Evolutionary conservation across 1,140 invertebrate genomes (phyloP).

Genomic region (Caenorhabditis latens): DNA sequence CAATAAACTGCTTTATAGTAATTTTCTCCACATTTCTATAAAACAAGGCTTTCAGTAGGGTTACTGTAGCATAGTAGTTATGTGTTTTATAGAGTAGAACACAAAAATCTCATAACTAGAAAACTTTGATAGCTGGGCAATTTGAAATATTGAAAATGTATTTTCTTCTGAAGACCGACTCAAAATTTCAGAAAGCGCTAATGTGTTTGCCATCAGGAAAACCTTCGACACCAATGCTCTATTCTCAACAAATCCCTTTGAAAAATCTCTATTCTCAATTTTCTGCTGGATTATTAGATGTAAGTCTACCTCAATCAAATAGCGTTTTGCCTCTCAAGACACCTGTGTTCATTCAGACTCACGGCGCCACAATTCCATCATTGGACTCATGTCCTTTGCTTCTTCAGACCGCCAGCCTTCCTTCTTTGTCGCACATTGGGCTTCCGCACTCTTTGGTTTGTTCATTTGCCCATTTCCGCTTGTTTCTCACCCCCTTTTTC

Average conservation of each 20-base stretch:
- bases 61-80: no score
- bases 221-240: neutral
- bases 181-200: slow-evolving; percentile 26
- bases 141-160: no score
- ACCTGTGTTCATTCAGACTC: slow-evolving; percentile 19
- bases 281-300: slow-evolving; percentile 12
- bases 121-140: no score
- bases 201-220: slow-evolving; percentile 34
- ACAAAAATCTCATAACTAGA: no score
- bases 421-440: slow-evolving; percentile 47
- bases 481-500: slow-evolving; percentile 29
- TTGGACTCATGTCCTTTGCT: slow-evolving; percentile 48
- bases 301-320: neutral
- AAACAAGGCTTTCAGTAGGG: no score
- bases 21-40: no score
- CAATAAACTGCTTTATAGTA: no score
- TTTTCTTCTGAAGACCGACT: no score
- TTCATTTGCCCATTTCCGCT: slow-evolving; percentile 55
- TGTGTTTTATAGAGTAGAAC: no score
- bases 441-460: slow-evolving; percentile 53
- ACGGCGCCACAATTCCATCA: slow-evolving; percentile 37
- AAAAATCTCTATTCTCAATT: slow-evolving; percentile 30
- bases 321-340: neutral
- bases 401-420: slow-evolving; percentile 38
- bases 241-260: slow-evolving; percentile 13